phyloP scores from a whole-genome alignment of 2,797 vertebrate genomes.

The Ceyx erithaca region DNA sequence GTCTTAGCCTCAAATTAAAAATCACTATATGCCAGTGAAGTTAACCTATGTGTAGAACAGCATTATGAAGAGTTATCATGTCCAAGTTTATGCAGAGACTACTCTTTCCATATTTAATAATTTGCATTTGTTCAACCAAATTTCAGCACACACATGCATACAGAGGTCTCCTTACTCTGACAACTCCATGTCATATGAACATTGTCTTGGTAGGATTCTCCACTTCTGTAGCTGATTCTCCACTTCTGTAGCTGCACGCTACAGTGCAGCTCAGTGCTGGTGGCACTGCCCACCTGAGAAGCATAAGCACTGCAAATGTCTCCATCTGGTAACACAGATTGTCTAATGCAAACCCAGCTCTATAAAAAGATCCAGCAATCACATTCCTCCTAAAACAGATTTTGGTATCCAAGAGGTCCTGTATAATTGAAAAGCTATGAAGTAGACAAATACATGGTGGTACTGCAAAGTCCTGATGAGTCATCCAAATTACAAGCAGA shows the following conservation, averaged over 20 bases:
- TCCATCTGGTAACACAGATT: neutral
- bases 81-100: neutral
- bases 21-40: neutral
- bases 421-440: neutral
- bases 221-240: neutral
- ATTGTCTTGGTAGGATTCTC: neutral
- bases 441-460: neutral
- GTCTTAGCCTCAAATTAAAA: neutral
- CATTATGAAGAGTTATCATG: neutral
- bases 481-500: neutral
- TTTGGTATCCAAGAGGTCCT: neutral
- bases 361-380: neutral
- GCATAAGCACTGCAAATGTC: neutral
- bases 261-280: neutral
- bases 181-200: rapidly evolving
- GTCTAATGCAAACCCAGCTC: neutral
- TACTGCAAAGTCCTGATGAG: neutral
- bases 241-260: neutral
- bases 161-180: neutral
- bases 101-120: neutral
- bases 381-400: neutral
- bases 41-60: neutral
- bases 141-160: neutral
- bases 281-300: neutral
- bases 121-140: neutral